A percentile compares a stretch with the other conserved stretches of the same genome.
These are phyloP conservation scores for Drosophila grimshawi DNA, from an alignment of 1,140 invertebrate genomes.

Conservation along the genomic window DNA sequence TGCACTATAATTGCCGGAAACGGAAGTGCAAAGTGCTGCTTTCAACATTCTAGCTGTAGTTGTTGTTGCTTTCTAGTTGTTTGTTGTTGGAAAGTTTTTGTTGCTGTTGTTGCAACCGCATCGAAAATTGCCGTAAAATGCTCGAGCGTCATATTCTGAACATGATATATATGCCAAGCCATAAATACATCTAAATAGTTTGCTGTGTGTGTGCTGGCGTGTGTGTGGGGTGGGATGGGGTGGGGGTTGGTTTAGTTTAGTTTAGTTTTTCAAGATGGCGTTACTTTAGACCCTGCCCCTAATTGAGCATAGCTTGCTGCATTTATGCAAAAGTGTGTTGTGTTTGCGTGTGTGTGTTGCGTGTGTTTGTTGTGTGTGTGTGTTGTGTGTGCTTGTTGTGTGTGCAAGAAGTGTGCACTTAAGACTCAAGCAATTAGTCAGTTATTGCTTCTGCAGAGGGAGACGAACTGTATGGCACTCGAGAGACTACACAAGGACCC, in stretches of 20 bases:
- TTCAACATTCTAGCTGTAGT: constrained; percentile 24
- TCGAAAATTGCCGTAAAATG: constrained; percentile 66
- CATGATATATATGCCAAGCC: constrained; percentile 44
- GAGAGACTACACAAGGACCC: not conserved
- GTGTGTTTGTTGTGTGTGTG: not conserved
- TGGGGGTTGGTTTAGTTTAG: not conserved
- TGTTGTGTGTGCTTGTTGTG: constrained; percentile 8
- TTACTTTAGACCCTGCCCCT: constrained; percentile 11
- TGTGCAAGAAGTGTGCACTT: constrained; percentile 46
- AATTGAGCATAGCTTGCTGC: constrained; percentile 62
- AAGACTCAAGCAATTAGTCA: constrained; percentile 74
- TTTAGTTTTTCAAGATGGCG: constrained; percentile 45
- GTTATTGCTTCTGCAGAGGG: constrained; percentile 62
- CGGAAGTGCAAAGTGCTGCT: constrained; percentile 79
- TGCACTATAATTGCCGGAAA: constrained; percentile 77
- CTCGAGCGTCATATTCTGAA: constrained; percentile 32
- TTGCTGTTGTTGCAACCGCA: constrained; percentile 29
- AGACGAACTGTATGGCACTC: constrained; percentile 3
- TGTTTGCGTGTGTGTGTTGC: not conserved
- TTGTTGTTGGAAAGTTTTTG: not conserved
- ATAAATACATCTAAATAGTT: constrained; percentile 44
- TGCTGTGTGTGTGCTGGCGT: not conserved
- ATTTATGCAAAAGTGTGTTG: constrained; percentile 60
- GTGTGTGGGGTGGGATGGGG: not conserved
- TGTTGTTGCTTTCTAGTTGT: constrained; percentile 23